phyloP scores from a whole-genome alignment of 37 sponge, comb jelly and placozoan genomes.

The Amphimedon queenslandica region DNA sequence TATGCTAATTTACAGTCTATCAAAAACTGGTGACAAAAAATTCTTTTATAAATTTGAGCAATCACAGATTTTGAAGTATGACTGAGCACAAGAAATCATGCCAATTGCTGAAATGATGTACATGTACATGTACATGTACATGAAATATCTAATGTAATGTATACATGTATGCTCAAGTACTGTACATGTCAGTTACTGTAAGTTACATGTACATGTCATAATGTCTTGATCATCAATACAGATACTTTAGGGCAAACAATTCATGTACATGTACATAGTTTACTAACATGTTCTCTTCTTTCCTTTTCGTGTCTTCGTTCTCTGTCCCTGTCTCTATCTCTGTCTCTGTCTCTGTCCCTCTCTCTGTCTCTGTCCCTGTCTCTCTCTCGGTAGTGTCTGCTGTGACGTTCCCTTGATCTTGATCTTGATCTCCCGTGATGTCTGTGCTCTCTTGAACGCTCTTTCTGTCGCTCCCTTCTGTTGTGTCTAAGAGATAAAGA shows the following conservation, averaged over 20 bases:
- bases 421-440: slow-evolving; percentile 27
- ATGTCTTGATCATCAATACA: too few relatives aligned
- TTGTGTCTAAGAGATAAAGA: slow-evolving; percentile 39
- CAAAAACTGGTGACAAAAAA: too few relatives aligned
- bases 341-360: slow-evolving; percentile 45
- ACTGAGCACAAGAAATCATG: too few relatives aligned
- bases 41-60: too few relatives aligned
- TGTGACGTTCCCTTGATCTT: slow-evolving; percentile 15
- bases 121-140: too few relatives aligned
- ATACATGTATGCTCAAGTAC: too few relatives aligned
- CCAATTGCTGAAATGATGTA: too few relatives aligned
- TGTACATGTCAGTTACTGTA: too few relatives aligned
- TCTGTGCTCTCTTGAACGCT: slow-evolving; percentile 27
- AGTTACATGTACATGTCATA: not conserved
- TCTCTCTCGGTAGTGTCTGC: slow-evolving; percentile 58
- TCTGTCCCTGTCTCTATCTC: slow-evolving; percentile 34
- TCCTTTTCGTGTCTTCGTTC: slow-evolving; percentile 25
- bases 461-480: slow-evolving; percentile 9
- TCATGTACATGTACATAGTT: not conserved
- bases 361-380: slow-evolving; percentile 68
- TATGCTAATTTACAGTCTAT: too few relatives aligned
- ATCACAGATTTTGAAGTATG: too few relatives aligned
- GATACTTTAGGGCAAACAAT: not conserved
- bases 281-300: slow-evolving; percentile 37
- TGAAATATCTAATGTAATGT: too few relatives aligned